phyloP scores from a whole-genome alignment of 2,888 invertebrate genomes.

The Acanthosoma haemorrhoidale region DNA sequence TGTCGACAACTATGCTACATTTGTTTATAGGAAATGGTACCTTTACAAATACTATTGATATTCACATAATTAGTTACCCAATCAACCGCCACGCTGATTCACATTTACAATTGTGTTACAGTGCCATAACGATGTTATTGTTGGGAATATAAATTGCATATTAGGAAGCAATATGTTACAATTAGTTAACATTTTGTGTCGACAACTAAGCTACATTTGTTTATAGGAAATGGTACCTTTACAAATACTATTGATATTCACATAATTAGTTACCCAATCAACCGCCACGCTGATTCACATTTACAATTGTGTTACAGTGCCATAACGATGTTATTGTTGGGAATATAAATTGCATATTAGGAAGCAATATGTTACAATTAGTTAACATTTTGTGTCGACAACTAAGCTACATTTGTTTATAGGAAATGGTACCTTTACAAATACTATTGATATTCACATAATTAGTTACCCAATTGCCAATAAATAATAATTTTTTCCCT shows the following conservation, averaged over 20 bases:
- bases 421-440: too few species aligned
- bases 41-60: too few species aligned
- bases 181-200: not conserved
- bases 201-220: not conserved
- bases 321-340: not conserved
- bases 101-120: not conserved
- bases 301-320: not conserved
- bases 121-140: not conserved
- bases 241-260: too few species aligned
- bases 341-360: not conserved
- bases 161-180: not conserved
- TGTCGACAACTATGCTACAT: too few species aligned
- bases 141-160: not conserved
- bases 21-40: too few species aligned
- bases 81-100: not conserved
- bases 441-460: too few species aligned
- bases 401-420: not conserved
- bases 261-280: not conserved
- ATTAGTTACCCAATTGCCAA: too few species aligned
- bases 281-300: constrained; percentile 8
- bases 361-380: not conserved
- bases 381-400: not conserved
- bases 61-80: too few species aligned
- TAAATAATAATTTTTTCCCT: too few species aligned
- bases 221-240: too few species aligned